Percentiles rank a stretch among this genome's conserved stretches.
phyloP scores from a whole-genome alignment of 2,888 invertebrate genomes.

The Troides helena region DNA sequence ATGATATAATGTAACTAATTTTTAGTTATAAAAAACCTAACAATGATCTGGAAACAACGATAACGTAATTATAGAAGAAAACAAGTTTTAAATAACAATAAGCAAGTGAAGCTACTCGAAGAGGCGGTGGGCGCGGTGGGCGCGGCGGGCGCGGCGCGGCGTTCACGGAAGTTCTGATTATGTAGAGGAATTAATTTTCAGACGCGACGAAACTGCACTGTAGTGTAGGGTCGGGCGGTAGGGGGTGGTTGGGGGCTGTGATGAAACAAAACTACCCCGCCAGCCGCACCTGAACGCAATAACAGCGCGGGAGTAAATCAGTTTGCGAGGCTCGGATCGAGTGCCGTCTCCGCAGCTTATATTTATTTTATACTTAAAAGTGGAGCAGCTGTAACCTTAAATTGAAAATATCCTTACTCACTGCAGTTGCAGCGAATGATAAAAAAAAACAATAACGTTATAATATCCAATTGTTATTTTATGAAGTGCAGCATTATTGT shows the following conservation, averaged over 20 bases:
- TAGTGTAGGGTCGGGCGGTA: slow-evolving; percentile 44
- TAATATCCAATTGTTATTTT: not conserved
- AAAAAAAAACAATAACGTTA: not conserved
- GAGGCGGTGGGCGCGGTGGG: slow-evolving; percentile 36
- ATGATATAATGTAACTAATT: too few species aligned
- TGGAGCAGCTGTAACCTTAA: slow-evolving; percentile 20
- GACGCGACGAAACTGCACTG: slow-evolving; percentile 74
- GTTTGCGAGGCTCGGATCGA: slow-evolving; percentile 46
- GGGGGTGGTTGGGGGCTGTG: slow-evolving; percentile 38
- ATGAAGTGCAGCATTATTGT: not conserved
- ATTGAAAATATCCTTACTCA: slow-evolving; percentile 15
- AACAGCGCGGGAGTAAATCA: slow-evolving; percentile 61
- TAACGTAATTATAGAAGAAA: slow-evolving; percentile 4
- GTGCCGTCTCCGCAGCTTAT: slow-evolving; percentile 38
- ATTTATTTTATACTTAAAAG: slow-evolving; percentile 35
- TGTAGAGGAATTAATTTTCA: slow-evolving; percentile 80
- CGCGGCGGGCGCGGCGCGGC: slow-evolving; percentile 42
- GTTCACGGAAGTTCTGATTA: slow-evolving; percentile 77
- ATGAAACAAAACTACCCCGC: slow-evolving; percentile 68
- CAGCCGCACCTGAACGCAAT: slow-evolving; percentile 71
- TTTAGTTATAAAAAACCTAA: too few species aligned
- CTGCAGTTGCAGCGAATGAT: not conserved
- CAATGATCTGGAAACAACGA: not conserved
- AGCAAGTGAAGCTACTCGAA: slow-evolving; percentile 60
- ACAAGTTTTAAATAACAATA: slow-evolving; percentile 31